Percentiles rank a stretch among this genome's conserved stretches.
Conservation (phyloP, 2,113 vertebrate genomes). For the Parus major region DNA sequence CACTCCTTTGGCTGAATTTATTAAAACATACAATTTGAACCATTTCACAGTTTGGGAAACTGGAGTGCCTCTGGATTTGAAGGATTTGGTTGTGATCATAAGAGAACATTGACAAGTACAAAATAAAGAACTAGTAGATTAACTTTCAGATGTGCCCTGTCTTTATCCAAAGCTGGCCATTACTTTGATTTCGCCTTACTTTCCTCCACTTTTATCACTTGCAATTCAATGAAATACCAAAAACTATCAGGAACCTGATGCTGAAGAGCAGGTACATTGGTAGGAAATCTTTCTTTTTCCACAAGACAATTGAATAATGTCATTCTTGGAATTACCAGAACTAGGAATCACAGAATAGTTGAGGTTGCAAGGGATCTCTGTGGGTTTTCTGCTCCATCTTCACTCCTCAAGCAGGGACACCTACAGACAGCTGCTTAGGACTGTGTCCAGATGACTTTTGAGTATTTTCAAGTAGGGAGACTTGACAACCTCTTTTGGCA, state of each 20-base stretch:
- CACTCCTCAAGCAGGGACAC: background rate
- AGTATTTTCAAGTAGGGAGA: background rate
- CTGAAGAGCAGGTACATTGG: background rate
- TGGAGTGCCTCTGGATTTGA: background rate
- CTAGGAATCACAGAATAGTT: background rate
- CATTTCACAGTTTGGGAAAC: background rate
- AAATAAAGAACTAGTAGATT: background rate
- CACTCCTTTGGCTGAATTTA: background rate
- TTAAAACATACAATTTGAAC: background rate
- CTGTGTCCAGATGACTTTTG: background rate
- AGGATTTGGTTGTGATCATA: background rate
- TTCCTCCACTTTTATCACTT: background rate
- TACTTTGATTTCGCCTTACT: background rate
- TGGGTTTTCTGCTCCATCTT: background rate
- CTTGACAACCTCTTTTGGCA: background rate
- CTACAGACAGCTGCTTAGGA: background rate
- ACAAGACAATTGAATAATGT: slow-evolving; percentile 1
- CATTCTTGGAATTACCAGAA: background rate
- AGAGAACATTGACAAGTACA: background rate
- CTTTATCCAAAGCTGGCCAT: background rate
- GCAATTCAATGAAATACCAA: slow-evolving; percentile 26
- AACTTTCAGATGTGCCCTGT: background rate
- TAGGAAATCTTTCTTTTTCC: slow-evolving; percentile 27
- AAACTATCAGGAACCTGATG: background rate
- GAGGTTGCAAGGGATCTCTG: background rate